These are phyloP conservation scores for Scophthalmus maximus DNA, from an alignment of 2,113 vertebrate genomes.

Conservation along the genomic window DNA sequence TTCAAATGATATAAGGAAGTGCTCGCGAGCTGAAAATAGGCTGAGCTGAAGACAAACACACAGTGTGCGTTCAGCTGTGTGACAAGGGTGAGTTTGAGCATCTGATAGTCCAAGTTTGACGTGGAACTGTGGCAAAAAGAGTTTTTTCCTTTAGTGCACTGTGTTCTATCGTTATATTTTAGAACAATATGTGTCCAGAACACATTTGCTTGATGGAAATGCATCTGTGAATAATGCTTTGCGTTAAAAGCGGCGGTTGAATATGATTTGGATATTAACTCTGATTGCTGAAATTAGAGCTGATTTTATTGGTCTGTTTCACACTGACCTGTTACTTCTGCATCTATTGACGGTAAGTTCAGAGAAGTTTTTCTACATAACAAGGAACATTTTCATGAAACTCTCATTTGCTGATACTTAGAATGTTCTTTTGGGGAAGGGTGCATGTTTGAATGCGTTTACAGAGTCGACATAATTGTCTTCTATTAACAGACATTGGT, in stretches of 20 bases:
- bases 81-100: constrained; percentile 42
- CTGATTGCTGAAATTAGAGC: background rate
- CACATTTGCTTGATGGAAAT: background rate
- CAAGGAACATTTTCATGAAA: background rate
- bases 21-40: constrained; percentile 71
- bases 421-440: too few species aligned
- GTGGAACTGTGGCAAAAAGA: background rate
- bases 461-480: too few species aligned
- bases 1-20: constrained; percentile 76
- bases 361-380: background rate
- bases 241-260: background rate
- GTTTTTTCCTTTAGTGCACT: background rate
- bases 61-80: constrained; percentile 26
- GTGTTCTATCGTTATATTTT: constrained; percentile 3
- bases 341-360: background rate
- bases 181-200: background rate
- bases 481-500: too few species aligned
- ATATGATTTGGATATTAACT: constrained; percentile 5
- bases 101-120: constrained; percentile 18
- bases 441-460: too few species aligned
- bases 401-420: too few species aligned
- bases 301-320: too few species aligned
- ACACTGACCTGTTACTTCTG: background rate
- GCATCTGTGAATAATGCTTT: background rate
- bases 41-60: constrained; percentile 27